Evolutionary conservation across 2,888 invertebrate species (phyloP), one percentile per base, ranked within the genome.

Genomic region (Ophion slaviceki): DNA sequence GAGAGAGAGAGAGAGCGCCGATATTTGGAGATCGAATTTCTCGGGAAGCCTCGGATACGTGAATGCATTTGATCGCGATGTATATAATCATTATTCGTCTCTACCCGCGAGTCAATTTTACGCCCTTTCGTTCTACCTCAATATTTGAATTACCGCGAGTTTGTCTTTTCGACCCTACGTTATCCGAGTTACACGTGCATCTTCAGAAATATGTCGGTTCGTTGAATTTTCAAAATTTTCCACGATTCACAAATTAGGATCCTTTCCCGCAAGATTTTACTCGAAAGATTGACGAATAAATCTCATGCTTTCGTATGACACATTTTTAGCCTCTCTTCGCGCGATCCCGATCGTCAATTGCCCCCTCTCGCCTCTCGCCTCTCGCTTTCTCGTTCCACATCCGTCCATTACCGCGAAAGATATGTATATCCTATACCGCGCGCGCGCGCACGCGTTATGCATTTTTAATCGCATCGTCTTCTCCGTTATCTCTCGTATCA

Each of bases 381-480:
- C 85, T 80, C 80, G 32, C 53, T 0, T 75, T 86, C 75, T 77
- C 70, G 78, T 62, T 61, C 75, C 70, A 66, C 53, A 71, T 75
- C 85, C 80, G 75, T 78, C 86, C 77, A 74, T 74, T 83, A 70
- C 77, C 74, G 24, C 75, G 61, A 72, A 72, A 78, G 77, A 74
- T 53, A 53, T 40, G 40, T 80, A 82, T 82, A 82, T 68, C 72
- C 72, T 67, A 61, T 45, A 61, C 74, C 4, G 32, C 68, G 80
- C 4, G 32, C 68, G 74, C 61, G 80, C 10, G 80, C 32, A 4
- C 68, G 74, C 61, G 80, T n/a, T 66, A 80, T 83, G 83, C 80
- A 83, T 86, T 86, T 77, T 86, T 86, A 68, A 86, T 83, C 72
- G 53, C 77, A 75, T 77, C 80, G 80, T 64, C 68, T 64, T 53